Evolutionary conservation across 2,888 invertebrate species (phyloP).

Genomic region (Apamea anceps): DNA sequence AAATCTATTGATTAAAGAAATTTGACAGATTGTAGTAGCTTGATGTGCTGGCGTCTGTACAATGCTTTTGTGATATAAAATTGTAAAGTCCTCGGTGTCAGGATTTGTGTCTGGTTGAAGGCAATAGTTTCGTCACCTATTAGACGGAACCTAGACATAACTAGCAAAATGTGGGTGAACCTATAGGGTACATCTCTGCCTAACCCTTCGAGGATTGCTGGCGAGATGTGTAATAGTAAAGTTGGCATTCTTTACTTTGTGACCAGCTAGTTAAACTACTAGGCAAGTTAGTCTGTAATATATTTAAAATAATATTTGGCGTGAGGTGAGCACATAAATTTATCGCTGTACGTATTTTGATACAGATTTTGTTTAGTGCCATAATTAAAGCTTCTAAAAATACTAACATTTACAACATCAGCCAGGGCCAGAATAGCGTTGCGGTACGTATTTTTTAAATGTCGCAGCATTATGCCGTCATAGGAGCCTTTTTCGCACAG

Average conservation of each 20-base stretch:
- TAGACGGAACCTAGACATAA: background rate
- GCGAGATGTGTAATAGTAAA: background rate
- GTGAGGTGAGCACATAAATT: too few relatives aligned
- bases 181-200: background rate
- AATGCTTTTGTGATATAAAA: too few relatives aligned
- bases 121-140: background rate
- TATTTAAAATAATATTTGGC: too few relatives aligned
- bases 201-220: background rate
- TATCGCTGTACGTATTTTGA: too few relatives aligned
- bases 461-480: background rate
- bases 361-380: background rate
- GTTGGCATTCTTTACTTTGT: background rate
- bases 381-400: background rate
- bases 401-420: background rate
- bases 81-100: too few relatives aligned
- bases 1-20: too few relatives aligned
- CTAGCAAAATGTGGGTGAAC: too few relatives aligned
- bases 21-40: too few relatives aligned
- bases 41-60: too few relatives aligned
- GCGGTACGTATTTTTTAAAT: background rate
- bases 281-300: too few relatives aligned
- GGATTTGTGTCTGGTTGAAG: background rate
- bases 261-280: background rate
- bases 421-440: too few relatives aligned
- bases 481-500: too few relatives aligned